These are phyloP conservation scores for Dicyrtoma fusca DNA, from an alignment of 2,888 invertebrate genomes.

Conservation along the genomic window DNA sequence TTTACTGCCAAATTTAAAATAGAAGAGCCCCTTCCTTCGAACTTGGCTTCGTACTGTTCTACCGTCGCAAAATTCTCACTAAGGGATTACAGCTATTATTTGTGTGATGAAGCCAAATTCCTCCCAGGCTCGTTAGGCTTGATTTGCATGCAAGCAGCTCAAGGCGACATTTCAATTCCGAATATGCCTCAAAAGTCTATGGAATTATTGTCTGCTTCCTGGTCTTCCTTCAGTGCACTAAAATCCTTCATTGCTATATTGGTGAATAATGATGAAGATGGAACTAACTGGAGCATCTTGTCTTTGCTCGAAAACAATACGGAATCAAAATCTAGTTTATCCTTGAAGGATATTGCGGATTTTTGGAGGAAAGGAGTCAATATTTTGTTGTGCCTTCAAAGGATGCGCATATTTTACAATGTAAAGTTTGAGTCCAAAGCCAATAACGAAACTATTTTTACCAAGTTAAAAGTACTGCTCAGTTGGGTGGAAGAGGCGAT, in stretches of 20 bases:
- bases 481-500: constrained; percentile 49
- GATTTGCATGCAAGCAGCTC: background rate
- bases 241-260: too few relatives aligned
- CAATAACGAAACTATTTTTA: constrained; percentile 51
- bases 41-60: background rate
- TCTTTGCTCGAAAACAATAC: too few relatives aligned
- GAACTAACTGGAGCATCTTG: too few relatives aligned
- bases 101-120: background rate
- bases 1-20: constrained; percentile 42
- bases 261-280: too few relatives aligned
- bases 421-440: constrained; percentile 39
- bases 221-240: too few relatives aligned
- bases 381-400: constrained; percentile 46
- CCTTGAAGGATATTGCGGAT: constrained; percentile 32
- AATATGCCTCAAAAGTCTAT: too few relatives aligned
- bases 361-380: constrained; percentile 50
- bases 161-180: too few relatives aligned
- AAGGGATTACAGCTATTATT: background rate
- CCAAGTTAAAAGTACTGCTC: constrained; percentile 48
- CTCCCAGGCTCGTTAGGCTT: constrained; percentile 6
- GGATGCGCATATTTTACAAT: constrained; percentile 41
- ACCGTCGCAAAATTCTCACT: constrained; percentile 1
- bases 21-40: background rate
- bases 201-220: too few relatives aligned
- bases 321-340: background rate